A percentile compares a stretch with the other conserved stretches of the same genome.
Evolutionary conservation across 1,140 invertebrate species (phyloP).

Genomic region (Zaprionus gabonicus): DNA sequence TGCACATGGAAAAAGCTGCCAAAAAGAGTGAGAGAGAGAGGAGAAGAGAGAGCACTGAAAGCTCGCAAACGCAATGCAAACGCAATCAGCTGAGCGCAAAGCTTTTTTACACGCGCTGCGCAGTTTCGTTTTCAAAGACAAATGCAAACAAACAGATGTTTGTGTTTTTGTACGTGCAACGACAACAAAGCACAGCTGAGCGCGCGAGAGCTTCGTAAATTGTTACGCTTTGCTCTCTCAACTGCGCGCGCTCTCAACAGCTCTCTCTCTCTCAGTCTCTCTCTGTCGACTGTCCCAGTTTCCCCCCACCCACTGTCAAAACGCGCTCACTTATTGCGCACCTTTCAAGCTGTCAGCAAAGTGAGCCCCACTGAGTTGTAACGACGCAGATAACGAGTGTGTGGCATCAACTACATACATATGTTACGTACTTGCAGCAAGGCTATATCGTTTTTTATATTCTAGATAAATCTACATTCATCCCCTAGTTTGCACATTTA

Average conservation of each 20-base stretch:
- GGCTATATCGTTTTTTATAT: conserved; percentile 42
- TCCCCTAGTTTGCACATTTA: conserved; percentile 31
- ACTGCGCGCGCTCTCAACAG: conserved; percentile 7
- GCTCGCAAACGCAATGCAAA: conserved; percentile 45
- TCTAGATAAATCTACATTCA: conserved; percentile 39
- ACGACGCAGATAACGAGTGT: conserved; percentile 33
- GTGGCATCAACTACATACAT: conserved; percentile 18
- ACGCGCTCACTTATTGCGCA: conserved; percentile 63
- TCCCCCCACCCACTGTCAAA: conserved; percentile 30
- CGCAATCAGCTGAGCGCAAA: conserved; percentile 53
- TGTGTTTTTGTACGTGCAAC: conserved; percentile 42
- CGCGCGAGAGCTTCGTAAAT: conserved; percentile 45
- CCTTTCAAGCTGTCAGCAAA: conserved; percentile 67
- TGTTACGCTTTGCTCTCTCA: conserved; percentile 11
- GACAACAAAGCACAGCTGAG: conserved; percentile 69
- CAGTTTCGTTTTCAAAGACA: conserved; percentile 37
- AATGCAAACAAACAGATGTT: conserved; percentile 59
- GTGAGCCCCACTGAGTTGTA: conserved; percentile 65
- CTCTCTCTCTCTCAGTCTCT: conserved; percentile 8
- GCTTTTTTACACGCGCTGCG: conserved; percentile 51
- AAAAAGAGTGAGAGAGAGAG: neutral
- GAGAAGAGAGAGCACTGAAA: conserved; percentile 4
- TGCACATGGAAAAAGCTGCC: conserved; percentile 34
- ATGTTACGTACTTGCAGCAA: conserved; percentile 20
- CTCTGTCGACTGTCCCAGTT: conserved; percentile 23